These are phyloP conservation scores for Thaleichthys pacificus DNA, from an alignment of 2,797 vertebrate species.

Conservation along the genomic window DNA sequence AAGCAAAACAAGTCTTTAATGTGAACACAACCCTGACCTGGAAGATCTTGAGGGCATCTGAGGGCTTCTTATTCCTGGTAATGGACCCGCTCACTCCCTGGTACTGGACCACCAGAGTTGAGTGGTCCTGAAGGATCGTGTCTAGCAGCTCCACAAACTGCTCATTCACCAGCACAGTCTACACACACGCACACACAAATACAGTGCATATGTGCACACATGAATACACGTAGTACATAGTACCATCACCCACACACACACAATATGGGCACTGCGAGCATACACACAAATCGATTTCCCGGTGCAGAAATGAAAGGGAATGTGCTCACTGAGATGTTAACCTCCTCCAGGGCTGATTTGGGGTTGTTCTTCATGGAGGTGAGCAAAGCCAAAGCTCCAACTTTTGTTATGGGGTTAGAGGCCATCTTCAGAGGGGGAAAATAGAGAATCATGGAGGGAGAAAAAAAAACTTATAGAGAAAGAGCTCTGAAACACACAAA, in stretches of 20 bases:
- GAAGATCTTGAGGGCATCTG: constrained; percentile 62
- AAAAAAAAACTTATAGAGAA: too few relatives aligned
- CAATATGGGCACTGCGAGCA: neutral
- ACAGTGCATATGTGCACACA: neutral
- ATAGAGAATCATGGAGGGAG: neutral
- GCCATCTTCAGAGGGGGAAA: constrained; percentile 57
- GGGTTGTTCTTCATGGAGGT: constrained; percentile 63
- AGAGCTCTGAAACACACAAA: too few relatives aligned
- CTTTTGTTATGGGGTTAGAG: constrained; percentile 66
- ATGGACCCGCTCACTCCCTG: constrained; percentile 48
- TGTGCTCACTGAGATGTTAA: constrained; percentile 77
- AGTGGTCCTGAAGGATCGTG: constrained; percentile 30
- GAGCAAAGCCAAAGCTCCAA: constrained; percentile 67
- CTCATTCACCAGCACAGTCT: constrained; percentile 65
- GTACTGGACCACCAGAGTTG: constrained; percentile 61
- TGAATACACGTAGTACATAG: too few relatives aligned
- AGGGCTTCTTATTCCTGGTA: constrained; percentile 36
- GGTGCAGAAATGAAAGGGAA: too few relatives aligned
- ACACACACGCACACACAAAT: constrained; percentile 24
- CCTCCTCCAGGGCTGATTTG: constrained; percentile 69
- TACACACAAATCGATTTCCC: neutral
- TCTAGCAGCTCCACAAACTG: constrained; percentile 65
- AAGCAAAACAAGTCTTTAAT: too few relatives aligned
- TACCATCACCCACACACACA: neutral
- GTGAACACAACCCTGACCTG: constrained; percentile 47